Base-by-base conservation (phyloP, 2,888 invertebrate species). In the Ceratothoa steindachneri region DNA sequence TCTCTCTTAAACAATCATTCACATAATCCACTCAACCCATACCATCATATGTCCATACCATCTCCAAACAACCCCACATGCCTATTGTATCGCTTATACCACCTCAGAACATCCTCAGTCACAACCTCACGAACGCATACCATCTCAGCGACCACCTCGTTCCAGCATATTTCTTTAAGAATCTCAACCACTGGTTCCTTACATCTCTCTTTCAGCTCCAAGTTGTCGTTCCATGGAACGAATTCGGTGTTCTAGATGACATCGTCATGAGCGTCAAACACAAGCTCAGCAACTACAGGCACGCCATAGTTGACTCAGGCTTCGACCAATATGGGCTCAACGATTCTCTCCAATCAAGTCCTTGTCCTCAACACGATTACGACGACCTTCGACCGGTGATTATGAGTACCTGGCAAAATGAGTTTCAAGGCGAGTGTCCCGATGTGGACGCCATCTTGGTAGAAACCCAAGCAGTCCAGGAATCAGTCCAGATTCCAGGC, bases 381-480 rank as follows among this genome's bases (percentile, higher is more conserved):
- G 95, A 95, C 82, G 86, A 90, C 24, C 94, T 96, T 93, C 93
- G 93, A 83, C 95, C 95, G 0, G 93, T 95, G 0, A 93, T 96
- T 0, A 86, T 95, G 77, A 94, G 95, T 27, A 95, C 95, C 0
- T 95, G 95, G 95, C 93, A 95, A 82, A 94, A 95, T 82, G 94
- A 94, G 71, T 95, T 95, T 86, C 94, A 95, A 84, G 95, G 95
- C 1, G 93, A 94, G n/a, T 95, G 95, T 83, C 93, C 95, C 0
- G 94, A 94, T 82, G 92, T 92, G 82, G 93, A 93, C 82, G 93
- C 93, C 15, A 93, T 95, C 77, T 86, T 95, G 69, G 93, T 93
- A 0, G 94, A 95, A 83, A 93, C 93, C 1, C 83, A 89, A 88
- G 97, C 97, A 0, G 90, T 97, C 7, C 97, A 97, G 86, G 97